Base-by-base conservation (phyloP, 2,888 invertebrate genomes). In the Pilophorus perplexus region DNA sequence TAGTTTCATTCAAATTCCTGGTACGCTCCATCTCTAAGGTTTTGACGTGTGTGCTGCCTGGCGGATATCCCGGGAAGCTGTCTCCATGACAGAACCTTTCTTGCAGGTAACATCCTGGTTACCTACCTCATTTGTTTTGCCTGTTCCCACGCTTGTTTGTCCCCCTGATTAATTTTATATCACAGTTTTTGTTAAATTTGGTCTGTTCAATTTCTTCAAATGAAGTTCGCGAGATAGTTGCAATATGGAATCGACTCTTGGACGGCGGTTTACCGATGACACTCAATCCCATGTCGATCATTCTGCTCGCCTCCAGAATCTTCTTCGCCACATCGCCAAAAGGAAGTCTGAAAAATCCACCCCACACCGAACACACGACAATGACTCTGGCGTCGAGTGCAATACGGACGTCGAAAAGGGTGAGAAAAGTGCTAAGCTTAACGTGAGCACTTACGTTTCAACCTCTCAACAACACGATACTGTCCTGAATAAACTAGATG, bases 301-400 rank as follows among this genome's bases (percentile, higher is more conserved):
- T 1, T 18, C 55, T 1, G 28, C 37, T 8, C 28, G 23, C 1
- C 55, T 55, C 20, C 18, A 38, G 1, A 55, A 55, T 18, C 38
- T 55, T 37, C 55, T 55, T 22, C 18, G 38, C 6, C 12, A 14
- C 38, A 55, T 55, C 8, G 55, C 33, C 12, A 55, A 55, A 14
- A 14, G 38, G 20, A 55, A 38, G 38, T 38, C 52, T 16, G 10
- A 52, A 16, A 52, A 52, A 8, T 28, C 25, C 8, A 8, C 10
- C 1, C 23, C 23, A 25, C 2, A 10, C n/a, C 25, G 28, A 14
- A 28, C 23, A 25, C 5, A 25, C 18, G 55, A 55, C 14, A 27
- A 20, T 8, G 55, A 55, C 38, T 55, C 55, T 2, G 55, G 55
- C 2, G 38, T 55, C 14, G 55, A 55, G n/a, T 55, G 37, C 55